A percentile compares a stretch with the other conserved stretches of the same genome.
phyloP scores from a whole-genome alignment of 2,113 vertebrate species.

The Athene noctua region DNA sequence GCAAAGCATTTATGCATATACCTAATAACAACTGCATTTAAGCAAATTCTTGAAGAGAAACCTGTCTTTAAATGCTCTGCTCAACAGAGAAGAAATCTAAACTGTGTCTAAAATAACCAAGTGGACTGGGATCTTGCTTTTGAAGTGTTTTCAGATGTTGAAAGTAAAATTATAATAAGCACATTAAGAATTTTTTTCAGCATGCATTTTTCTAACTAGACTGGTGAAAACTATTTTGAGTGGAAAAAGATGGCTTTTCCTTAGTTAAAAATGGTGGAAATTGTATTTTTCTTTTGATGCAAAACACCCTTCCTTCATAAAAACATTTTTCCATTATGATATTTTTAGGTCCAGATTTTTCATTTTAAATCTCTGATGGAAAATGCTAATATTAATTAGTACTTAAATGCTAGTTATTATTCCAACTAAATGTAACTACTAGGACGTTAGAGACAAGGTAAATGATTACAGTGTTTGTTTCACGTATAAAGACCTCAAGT shows the following conservation, averaged over 20 bases:
- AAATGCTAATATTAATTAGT: background rate
- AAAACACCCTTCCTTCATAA: background rate
- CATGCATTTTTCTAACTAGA: background rate
- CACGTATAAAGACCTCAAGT: background rate
- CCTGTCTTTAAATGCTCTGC: background rate
- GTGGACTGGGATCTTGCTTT: background rate
- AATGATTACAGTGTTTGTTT: background rate
- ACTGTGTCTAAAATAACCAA: background rate
- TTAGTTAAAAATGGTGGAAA: background rate
- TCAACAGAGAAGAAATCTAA: background rate
- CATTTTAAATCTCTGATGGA: background rate
- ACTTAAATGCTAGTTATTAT: background rate
- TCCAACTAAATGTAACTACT: background rate
- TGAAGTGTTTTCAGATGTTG: background rate
- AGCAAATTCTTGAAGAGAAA: background rate
- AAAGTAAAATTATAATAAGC: background rate
- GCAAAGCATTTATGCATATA: background rate
- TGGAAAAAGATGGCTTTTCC: background rate
- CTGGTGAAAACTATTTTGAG: background rate
- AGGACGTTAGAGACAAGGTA: background rate
- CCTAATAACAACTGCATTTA: background rate
- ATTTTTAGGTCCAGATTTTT: background rate
- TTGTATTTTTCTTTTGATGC: background rate
- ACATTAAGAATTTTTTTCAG: background rate
- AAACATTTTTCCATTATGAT: background rate